A percentile compares a stretch with the other conserved stretches of the same genome.
Evolutionary conservation across 1,140 invertebrate genomes (phyloP).

Genomic region (Trissolcus basalis): DNA sequence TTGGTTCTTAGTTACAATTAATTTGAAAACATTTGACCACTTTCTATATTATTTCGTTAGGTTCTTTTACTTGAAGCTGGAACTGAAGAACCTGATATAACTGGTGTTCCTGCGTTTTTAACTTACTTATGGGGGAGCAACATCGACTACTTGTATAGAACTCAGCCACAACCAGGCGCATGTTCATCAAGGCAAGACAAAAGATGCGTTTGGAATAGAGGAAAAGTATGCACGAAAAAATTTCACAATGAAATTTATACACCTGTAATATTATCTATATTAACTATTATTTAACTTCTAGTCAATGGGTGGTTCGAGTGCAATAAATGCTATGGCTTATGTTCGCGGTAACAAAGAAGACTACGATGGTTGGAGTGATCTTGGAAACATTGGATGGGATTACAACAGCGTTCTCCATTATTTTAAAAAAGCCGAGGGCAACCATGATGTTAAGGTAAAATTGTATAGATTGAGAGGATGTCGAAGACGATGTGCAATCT

Average conservation of each 20-base stretch:
- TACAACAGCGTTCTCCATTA: slow-evolving; percentile 77
- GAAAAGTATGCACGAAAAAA: slow-evolving; percentile 67
- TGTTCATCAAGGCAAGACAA: slow-evolving; percentile 68
- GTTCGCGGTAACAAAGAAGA: slow-evolving; percentile 80
- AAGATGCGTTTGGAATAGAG: slow-evolving; percentile 66
- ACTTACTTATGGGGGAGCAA: slow-evolving; percentile 76
- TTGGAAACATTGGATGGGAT: slow-evolving; percentile 80
- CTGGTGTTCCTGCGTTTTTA: slow-evolving; percentile 80
- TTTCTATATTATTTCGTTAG: slow-evolving; percentile 63
- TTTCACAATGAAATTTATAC: too few species aligned
- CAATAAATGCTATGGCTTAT: slow-evolving; percentile 82
- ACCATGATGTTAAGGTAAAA: slow-evolving; percentile 73
- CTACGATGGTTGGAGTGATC: slow-evolving; percentile 80
- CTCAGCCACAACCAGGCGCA: slow-evolving; percentile 74
- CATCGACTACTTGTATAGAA: slow-evolving; percentile 79
- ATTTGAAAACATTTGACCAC: not conserved
- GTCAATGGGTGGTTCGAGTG: slow-evolving; percentile 78
- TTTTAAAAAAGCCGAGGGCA: slow-evolving; percentile 75
- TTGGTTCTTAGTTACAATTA: not conserved
- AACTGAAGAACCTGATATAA: slow-evolving; percentile 82
- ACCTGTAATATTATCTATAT: too few species aligned
- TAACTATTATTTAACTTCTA: not conserved
- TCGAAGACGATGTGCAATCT: too few species aligned
- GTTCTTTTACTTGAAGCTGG: slow-evolving; percentile 86
- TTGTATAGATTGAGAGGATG: too few species aligned